phyloP scores from a whole-genome alignment of 2,797 vertebrate species.

The Percopsis omiscomaycus region DNA sequence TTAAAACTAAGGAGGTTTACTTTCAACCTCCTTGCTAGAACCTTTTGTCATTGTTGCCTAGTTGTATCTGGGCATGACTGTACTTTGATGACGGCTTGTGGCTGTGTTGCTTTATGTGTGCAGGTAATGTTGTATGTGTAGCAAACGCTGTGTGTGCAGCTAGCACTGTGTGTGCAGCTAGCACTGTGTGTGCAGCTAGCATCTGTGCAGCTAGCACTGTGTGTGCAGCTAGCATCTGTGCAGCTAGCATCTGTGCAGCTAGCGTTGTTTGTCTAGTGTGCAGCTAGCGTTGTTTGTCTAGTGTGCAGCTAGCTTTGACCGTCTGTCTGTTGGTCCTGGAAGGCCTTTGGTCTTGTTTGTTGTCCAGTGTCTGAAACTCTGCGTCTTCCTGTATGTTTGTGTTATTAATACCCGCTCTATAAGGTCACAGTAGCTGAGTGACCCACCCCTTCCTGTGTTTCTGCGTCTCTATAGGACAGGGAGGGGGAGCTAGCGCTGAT shows the following conservation, averaged over 20 bases:
- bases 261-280: too few species aligned
- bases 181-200: background rate
- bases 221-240: too few species aligned
- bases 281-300: too few species aligned
- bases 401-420: constrained; percentile 15
- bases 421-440: constrained; percentile 47
- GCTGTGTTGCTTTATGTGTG: constrained; percentile 14
- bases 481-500: constrained; percentile 97
- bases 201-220: background rate
- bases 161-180: too few species aligned
- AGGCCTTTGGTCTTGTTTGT: too few species aligned
- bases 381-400: constrained; percentile 50
- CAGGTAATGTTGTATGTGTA: background rate
- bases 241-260: too few species aligned
- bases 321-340: constrained; percentile 23
- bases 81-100: background rate
- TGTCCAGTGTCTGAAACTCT: constrained; percentile 35
- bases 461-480: constrained; percentile 88
- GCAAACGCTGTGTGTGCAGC: background rate
- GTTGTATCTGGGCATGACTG: constrained; percentile 22
- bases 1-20: too few species aligned
- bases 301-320: constrained; percentile 36
- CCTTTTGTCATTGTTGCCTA: constrained; percentile 37
- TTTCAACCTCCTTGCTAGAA: too few species aligned
- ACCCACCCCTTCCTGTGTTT: constrained; percentile 76